A percentile compares a stretch with the other conserved stretches of the same genome.
phyloP scores from a whole-genome alignment of 2,888 invertebrate species.

The Tuta absoluta region DNA sequence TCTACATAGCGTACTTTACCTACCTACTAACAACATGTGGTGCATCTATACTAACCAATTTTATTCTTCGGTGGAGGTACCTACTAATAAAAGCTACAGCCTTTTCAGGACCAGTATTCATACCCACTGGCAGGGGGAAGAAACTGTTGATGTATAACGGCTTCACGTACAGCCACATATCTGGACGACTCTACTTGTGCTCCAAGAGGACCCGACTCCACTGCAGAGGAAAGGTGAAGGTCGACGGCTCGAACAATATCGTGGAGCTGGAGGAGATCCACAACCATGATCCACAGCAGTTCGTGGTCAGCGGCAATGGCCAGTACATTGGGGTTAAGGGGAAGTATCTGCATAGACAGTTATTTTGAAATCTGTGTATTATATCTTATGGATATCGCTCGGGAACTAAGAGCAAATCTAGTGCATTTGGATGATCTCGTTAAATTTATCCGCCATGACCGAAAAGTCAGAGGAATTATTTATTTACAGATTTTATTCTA shows the following conservation, averaged over 20 bases:
- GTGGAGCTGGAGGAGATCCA: slow-evolving; percentile 15
- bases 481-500: no score
- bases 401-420: no score
- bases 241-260: slow-evolving; percentile 2
- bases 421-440: no score
- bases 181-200: slow-evolving; percentile 8
- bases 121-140: slow-evolving; percentile 30
- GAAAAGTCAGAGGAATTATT: no score
- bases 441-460: no score
- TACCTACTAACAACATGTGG: background rate
- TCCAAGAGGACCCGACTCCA: slow-evolving; percentile 14
- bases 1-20: no score
- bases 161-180: slow-evolving; percentile 28
- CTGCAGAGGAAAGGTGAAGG: slow-evolving; percentile 12
- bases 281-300: slow-evolving; percentile 10
- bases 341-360: background rate
- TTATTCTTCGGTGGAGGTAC: background rate
- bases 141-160: slow-evolving; percentile 27
- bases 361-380: background rate
- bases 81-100: background rate
- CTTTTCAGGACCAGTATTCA: slow-evolving; percentile 20
- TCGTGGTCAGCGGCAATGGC: slow-evolving; percentile 8
- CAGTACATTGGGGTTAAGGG: slow-evolving; percentile 1
- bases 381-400: background rate
- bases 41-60: background rate